Base-by-base conservation (phyloP, 2,888 invertebrate species). In the Mimas tiliae region DNA sequence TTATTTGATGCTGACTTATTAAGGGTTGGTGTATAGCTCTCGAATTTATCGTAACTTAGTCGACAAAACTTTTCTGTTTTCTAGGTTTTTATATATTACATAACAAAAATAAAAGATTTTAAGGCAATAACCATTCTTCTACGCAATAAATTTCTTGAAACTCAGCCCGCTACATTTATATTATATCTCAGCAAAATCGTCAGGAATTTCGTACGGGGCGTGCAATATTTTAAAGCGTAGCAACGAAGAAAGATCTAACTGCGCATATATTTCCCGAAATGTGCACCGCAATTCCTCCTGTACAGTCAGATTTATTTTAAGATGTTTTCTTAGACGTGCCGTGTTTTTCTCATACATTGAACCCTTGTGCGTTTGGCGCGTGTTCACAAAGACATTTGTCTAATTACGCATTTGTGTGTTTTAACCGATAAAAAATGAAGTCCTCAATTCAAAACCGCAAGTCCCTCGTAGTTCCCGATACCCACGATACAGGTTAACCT, bases 261-360 rank as follows among this genome's bases (percentile, higher is more conserved):
- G 58, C 38, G 58, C 58, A 58, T 58, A 58, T 58, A 42, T 58
- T 58, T 58, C 58, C 38, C 42, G 42, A 58, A 58, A 58, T 58
- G 58, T 58, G 58, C 42, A 58, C 58, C 58, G 19, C 42, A 38
- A 58, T 42, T 12, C 38, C 19, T 50, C 11, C 9, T 19, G 42
- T 2, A 38, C 38, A 27, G 53, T 53, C 53, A 42, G 58, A 38
- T 58, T 58, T 58, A 58, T 58, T 58, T 58, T 42, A 12, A 58
- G 58, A 58, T 58, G 58, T 58, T 58, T 58, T 42, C 12, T 58
- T 58, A 58, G 58, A 58, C 42, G 52, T 19, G 11, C 50, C 6
- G 53, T 33, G 27, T 55, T 65, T 65, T 65, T 65, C 65, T 48
- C 65, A 21, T 53, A 53, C 64, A 52, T 58, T 65, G 53, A 65